Evolutionary conservation across 2,113 vertebrate species (phyloP).

Genomic region (Willisornis vidua): DNA sequence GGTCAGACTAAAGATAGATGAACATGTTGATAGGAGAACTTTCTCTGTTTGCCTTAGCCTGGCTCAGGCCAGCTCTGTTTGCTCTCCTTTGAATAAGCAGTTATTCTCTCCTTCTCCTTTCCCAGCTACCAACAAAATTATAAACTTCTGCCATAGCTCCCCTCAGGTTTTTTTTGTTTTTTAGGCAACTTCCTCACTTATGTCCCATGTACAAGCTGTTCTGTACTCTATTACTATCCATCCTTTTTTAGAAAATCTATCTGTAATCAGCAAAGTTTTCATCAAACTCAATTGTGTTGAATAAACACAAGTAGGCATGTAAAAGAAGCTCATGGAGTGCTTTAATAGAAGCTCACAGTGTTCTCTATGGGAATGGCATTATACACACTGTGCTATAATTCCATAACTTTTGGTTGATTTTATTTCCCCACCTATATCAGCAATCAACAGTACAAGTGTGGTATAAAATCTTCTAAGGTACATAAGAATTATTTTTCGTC

Average conservation of each 20-base stretch:
- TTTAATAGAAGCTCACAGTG: neutral
- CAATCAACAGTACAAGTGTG: neutral
- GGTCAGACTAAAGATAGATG: neutral
- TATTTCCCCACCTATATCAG: neutral
- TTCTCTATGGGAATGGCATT: neutral
- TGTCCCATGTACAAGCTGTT: neutral
- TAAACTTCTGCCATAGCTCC: neutral
- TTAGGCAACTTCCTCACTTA: neutral
- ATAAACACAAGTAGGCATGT: neutral
- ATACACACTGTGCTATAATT: neutral
- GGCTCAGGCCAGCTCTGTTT: neutral
- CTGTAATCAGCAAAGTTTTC: neutral
- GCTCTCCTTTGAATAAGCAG: neutral
- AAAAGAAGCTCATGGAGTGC: neutral
- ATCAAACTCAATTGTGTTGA: neutral
- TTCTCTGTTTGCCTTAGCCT: neutral
- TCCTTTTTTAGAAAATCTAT: neutral
- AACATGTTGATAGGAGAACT: neutral
- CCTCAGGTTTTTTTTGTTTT: neutral
- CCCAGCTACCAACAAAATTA: neutral
- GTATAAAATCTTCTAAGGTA: neutral
- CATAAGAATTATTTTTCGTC: neutral
- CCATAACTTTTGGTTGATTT: neutral
- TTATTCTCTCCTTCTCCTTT: neutral
- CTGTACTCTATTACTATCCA: neutral